Evolutionary conservation across 2,888 invertebrate genomes (phyloP).

Genomic region (Parnassius glacialis): DNA sequence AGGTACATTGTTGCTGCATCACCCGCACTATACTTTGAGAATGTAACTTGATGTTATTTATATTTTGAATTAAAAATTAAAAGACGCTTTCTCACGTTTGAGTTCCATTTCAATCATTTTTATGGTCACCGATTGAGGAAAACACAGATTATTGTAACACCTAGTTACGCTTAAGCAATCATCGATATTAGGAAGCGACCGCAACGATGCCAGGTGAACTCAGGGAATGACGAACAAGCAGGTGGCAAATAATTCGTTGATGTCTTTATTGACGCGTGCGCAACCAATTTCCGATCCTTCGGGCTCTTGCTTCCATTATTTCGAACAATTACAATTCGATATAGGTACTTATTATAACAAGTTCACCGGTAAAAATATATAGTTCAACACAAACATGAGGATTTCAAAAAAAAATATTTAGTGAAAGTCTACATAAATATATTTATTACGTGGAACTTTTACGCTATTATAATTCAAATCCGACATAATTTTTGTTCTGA

Average conservation of each 20-base stretch:
- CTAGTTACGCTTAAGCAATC: conserved; percentile 31
- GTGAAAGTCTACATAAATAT: no score
- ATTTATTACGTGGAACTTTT: no score
- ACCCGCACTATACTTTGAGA: conserved; percentile 5
- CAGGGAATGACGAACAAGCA: conserved; percentile 42
- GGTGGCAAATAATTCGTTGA: conserved; percentile 57
- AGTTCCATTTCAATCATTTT: conserved; percentile 4
- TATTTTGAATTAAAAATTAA: background rate
- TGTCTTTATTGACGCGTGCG: conserved; percentile 69
- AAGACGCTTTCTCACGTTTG: conserved; percentile 7
- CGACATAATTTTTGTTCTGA: no score
- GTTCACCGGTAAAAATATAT: no score
- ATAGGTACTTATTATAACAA: background rate
- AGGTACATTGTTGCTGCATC: conserved; percentile 4
- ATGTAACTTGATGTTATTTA: background rate
- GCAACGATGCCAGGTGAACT: conserved; percentile 54
- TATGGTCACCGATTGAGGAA: conserved; percentile 8
- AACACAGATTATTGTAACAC: conserved; percentile 12
- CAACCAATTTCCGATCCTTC: conserved; percentile 48
- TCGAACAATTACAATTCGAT: conserved; percentile 50
- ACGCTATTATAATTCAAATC: no score
- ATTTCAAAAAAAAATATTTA: no score
- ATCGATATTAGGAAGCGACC: conserved; percentile 39
- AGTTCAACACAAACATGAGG: no score
- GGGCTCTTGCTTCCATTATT: conserved; percentile 39